Conservation (phyloP, 2,113 vertebrate species). For the Ceyx cyanopectus region DNA sequence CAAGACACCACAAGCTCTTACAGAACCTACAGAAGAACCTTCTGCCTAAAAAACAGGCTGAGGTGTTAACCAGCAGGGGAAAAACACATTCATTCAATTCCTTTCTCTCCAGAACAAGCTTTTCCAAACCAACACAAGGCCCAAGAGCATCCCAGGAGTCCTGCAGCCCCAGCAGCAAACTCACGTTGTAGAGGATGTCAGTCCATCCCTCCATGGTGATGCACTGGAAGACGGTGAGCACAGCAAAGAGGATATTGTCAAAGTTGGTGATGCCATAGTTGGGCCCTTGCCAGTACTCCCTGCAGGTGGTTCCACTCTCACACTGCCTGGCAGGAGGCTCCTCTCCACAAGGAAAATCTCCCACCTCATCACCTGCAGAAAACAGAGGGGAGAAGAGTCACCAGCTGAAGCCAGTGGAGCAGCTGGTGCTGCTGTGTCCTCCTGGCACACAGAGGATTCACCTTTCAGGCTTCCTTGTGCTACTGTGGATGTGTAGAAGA, state of each 20-base stretch:
- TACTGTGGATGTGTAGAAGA: accelerated
- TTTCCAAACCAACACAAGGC: background rate
- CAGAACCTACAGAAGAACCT: background rate
- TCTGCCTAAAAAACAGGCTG: background rate
- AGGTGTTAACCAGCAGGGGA: background rate
- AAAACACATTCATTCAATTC: accelerated
- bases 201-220: conserved; percentile 99
- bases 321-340: conserved; percentile 87
- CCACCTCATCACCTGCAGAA: conserved; percentile 81
- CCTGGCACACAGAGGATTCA: background rate
- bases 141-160: background rate
- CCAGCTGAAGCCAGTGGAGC: accelerated
- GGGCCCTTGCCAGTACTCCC: conserved; percentile 92
- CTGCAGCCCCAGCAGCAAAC: conserved; percentile 43
- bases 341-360: conserved; percentile 90
- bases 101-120: background rate
- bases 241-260: conserved; percentile 95
- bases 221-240: conserved; percentile 97
- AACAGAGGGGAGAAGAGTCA: background rate
- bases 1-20: background rate
- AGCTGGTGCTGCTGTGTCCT: background rate
- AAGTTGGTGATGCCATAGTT: conserved; percentile 98
- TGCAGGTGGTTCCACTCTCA: conserved; percentile 80
- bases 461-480: background rate
- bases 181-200: conserved; percentile 95